phyloP scores from a whole-genome alignment of 2,113 vertebrate species.

The Noturus placidus region DNA sequence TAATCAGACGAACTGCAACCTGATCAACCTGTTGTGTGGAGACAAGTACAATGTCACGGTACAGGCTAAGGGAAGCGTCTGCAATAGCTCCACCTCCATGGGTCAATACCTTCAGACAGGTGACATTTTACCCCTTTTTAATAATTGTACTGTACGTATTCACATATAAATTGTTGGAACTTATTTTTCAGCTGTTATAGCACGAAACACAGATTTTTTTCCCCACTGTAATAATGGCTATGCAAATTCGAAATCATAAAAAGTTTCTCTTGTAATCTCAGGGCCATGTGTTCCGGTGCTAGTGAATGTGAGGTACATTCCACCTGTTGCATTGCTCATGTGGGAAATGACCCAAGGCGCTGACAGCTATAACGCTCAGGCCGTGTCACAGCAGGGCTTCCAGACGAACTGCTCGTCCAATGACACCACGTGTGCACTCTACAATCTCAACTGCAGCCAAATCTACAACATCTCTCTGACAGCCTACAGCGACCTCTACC shows the following conservation, averaged over 20 bases:
- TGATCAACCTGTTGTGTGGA: slow-evolving; percentile 65
- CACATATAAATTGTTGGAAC: neutral
- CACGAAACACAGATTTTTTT: neutral
- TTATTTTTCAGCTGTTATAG: neutral
- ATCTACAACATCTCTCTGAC: slow-evolving; percentile 67
- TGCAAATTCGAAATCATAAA: neutral
- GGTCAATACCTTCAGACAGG: slow-evolving; percentile 62
- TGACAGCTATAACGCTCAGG: slow-evolving; percentile 59
- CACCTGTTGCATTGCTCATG: slow-evolving; percentile 59
- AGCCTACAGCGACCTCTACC: slow-evolving; percentile 64
- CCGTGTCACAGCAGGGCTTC: slow-evolving; percentile 62
- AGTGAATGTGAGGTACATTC: slow-evolving; percentile 58
- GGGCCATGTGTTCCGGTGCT: slow-evolving; percentile 67
- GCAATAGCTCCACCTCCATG: slow-evolving; percentile 62
- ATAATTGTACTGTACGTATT: neutral
- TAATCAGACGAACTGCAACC: slow-evolving; percentile 60
- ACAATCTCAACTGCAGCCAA: slow-evolving; percentile 66
- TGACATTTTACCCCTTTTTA: slow-evolving; percentile 46
- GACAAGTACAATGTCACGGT: slow-evolving; percentile 67
- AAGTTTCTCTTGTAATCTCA: slow-evolving; percentile 37
- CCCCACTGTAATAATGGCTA: neutral
- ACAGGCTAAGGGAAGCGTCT: slow-evolving; percentile 60
- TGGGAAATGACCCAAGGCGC: slow-evolving; percentile 68
- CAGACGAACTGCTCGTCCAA: slow-evolving; percentile 58
- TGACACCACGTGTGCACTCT: slow-evolving; percentile 65